Evolutionary conservation across 2,888 invertebrate species (phyloP).

Genomic region (Drosophila borealis): DNA sequence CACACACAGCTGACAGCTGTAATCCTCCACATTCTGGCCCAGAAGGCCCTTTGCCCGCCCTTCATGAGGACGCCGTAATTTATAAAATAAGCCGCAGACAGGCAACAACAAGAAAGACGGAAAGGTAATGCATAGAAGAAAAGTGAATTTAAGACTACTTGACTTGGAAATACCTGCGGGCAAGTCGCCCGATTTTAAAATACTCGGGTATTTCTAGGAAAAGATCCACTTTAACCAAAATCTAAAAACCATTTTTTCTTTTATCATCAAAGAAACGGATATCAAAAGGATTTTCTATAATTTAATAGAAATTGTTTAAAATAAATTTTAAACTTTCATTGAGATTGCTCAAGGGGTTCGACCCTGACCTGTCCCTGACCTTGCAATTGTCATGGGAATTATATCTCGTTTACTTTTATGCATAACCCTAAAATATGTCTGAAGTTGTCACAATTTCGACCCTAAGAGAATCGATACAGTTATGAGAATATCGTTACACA

Average conservation of each 20-base stretch:
- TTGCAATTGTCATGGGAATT: too few species aligned
- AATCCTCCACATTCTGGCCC: slow-evolving; percentile 42
- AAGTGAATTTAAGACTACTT: slow-evolving; percentile 3
- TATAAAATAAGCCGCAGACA: slow-evolving; percentile 74
- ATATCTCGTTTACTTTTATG: too few species aligned
- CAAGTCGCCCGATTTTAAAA: background rate
- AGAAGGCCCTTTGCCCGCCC: background rate
- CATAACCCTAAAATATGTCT: too few species aligned
- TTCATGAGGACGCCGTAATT: slow-evolving; percentile 54
- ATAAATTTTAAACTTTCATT: too few species aligned
- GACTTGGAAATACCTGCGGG: slow-evolving; percentile 26
- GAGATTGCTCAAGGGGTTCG: too few species aligned
- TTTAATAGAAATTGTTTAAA: too few species aligned
- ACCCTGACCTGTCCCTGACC: too few species aligned
- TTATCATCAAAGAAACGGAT: background rate
- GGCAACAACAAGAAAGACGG: slow-evolving; percentile 37
- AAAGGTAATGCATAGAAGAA: slow-evolving; percentile 15
- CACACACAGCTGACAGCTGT: slow-evolving; percentile 45
- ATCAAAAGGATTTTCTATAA: background rate
- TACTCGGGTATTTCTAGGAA: too few species aligned
- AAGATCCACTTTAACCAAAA: background rate
- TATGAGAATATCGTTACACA: too few species aligned
- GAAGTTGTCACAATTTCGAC: too few species aligned
- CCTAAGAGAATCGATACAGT: too few species aligned
- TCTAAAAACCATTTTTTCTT: background rate